Percentiles rank a stretch among this genome's conserved stretches.
Evolutionary conservation across 2,113 vertebrate genomes (phyloP).

Genomic region (Menidia beryllina): DNA sequence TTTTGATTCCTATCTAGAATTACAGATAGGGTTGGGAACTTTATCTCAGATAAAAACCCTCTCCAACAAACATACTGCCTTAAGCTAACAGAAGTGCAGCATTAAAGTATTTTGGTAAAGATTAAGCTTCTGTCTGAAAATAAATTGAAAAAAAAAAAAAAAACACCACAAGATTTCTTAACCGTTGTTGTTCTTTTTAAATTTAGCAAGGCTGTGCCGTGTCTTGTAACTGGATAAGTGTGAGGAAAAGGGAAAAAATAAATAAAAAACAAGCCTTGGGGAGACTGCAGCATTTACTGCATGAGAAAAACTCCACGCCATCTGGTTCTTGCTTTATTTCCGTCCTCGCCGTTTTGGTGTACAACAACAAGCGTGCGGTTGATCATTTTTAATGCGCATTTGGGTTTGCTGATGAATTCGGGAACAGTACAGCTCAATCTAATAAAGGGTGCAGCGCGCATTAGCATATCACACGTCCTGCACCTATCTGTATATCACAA

Average conservation of each 20-base stretch:
- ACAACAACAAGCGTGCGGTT: slow-evolving; percentile 21
- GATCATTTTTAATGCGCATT: slow-evolving; percentile 46
- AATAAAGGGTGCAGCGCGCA: slow-evolving; percentile 56
- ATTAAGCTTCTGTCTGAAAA: slow-evolving; percentile 46
- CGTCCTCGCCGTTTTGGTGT: slow-evolving; percentile 41
- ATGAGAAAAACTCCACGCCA: slow-evolving; percentile 50
- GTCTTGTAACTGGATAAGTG: slow-evolving; percentile 48
- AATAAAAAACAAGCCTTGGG: slow-evolving; percentile 34
- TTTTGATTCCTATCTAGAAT: slow-evolving; percentile 5
- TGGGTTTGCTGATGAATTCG: slow-evolving; percentile 59
- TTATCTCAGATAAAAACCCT: slow-evolving; percentile 37
- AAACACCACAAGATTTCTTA: slow-evolving; percentile 31
- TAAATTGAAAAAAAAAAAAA: background rate
- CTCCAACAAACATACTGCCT: background rate
- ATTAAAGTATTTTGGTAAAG: slow-evolving; percentile 50
- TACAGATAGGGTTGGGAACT: slow-evolving; percentile 41
- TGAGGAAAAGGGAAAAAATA: slow-evolving; percentile 15
- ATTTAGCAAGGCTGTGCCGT: slow-evolving; percentile 44
- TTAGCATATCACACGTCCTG: slow-evolving; percentile 70
- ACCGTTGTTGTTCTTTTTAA: slow-evolving; percentile 49
- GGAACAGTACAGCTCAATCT: slow-evolving; percentile 41
- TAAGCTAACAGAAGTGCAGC: slow-evolving; percentile 54
- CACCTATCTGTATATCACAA: slow-evolving; percentile 71
- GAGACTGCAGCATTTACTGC: slow-evolving; percentile 51
- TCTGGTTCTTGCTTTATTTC: slow-evolving; percentile 67